These are phyloP conservation scores for Apamea monoglypha DNA, from an alignment of 2,888 invertebrate genomes.

Conservation along the genomic window DNA sequence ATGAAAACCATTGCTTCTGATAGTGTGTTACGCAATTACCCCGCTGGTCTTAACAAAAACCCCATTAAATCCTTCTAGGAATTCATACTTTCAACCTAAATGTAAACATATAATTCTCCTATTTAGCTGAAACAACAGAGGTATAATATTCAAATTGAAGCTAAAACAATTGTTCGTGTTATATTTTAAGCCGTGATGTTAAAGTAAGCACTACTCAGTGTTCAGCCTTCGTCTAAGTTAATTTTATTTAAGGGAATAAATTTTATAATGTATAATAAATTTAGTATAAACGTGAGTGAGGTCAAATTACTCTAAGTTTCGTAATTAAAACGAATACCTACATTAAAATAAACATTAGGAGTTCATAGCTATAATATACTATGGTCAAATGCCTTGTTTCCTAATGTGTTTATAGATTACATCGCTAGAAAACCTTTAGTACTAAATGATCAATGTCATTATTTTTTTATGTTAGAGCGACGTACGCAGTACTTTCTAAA, in stretches of 20 bases:
- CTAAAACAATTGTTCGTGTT: conserved; percentile 68
- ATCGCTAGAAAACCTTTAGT: not conserved
- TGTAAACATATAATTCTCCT: not conserved
- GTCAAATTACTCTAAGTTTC: conserved; percentile 31
- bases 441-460: no score
- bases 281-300: conserved; percentile 74
- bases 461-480: not conserved
- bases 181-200: conserved; percentile 66
- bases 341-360: not conserved
- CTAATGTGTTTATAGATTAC: not conserved
- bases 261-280: conserved; percentile 79
- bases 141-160: conserved; percentile 51
- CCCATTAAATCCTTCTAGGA: not conserved
- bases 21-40: no score
- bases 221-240: conserved; percentile 73
- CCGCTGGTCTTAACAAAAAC: not conserved
- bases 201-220: conserved; percentile 77
- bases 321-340: conserved; percentile 13
- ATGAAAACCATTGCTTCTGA: no score
- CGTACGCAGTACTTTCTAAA: not conserved
- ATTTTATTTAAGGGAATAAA: conserved; percentile 84
- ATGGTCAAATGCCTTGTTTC: not conserved
- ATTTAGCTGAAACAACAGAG: conserved; percentile 30
- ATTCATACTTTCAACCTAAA: not conserved
- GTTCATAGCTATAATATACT: not conserved